Evolutionary conservation across 2,888 invertebrate species (phyloP), one percentile per base, ranked within the genome.

Genomic region (Crepidodera aurea): DNA sequence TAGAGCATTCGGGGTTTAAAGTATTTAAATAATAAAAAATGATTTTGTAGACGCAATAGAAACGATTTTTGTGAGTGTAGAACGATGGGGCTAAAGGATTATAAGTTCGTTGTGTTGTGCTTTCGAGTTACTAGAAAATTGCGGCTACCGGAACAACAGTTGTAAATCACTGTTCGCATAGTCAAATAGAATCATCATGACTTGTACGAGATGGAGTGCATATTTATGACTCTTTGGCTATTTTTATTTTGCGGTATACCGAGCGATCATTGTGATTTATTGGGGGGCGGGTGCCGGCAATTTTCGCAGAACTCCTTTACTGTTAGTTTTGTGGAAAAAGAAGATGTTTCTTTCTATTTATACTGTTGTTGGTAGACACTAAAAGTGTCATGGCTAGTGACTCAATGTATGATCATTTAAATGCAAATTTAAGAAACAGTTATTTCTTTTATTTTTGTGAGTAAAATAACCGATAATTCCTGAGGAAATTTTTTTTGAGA

Each of bases 201-300:
- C 66, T 60, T 22, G 40, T 50, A 37, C 19, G 54, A 34, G 29
- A 42, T 27, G 27, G 27, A 40, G 27, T 27, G 50, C 51, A 64
- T 65, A 68, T 70, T 70, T 70, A 70, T 65, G 67, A 56, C 46
- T 60, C 58, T 59, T 60, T 67, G 64, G 64, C 60, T 62, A 62
- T 67, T 67, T 66, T 66, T 61, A 68, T 68, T 68, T 67, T 70
- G 67, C 50, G 70, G 68, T 65, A 64, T 66, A 66, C 65, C 62
- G 39, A 29, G 19, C 34, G 65, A 65, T 67, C 63, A 62, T 65
- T 16, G n/a, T 66, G 61, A 66, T 64, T 66, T 66, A 66, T 56
- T 55, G 59, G 22, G 50, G 64, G 66, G 64, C 48, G 63, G 59
- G 27, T 19, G 48, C 19, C 16, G 32, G 18, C 15, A 19, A 44